These are phyloP conservation scores for Corydoras maculifer DNA, from an alignment of 2,113 vertebrate species.

Conservation along the genomic window DNA sequence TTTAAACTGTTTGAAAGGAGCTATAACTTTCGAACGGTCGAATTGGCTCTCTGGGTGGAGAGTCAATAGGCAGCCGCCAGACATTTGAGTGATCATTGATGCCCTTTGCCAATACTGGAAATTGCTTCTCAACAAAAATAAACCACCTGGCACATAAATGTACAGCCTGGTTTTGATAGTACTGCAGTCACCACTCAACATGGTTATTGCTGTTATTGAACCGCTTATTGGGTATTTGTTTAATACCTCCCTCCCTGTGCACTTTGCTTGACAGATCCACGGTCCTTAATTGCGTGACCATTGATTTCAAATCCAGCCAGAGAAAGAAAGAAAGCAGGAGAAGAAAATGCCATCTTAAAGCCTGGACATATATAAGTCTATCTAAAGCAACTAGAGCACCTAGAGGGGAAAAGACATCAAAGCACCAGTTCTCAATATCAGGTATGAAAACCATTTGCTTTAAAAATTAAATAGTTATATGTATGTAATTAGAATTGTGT, in stretches of 20 bases:
- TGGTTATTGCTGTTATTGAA: slow-evolving; percentile 41
- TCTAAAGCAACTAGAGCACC: slow-evolving; percentile 19
- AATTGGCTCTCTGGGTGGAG: slow-evolving; percentile 44
- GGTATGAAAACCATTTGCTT: too few relatives aligned
- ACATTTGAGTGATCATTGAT: slow-evolving; percentile 52
- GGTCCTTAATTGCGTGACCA: slow-evolving; percentile 43
- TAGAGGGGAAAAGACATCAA: slow-evolving; percentile 15
- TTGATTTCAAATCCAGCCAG: slow-evolving; percentile 44
- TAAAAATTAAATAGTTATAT: too few relatives aligned
- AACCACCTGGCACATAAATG: slow-evolving; percentile 44
- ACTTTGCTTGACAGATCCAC: slow-evolving; percentile 42
- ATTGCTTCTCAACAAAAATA: slow-evolving; percentile 44
- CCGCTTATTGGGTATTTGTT: slow-evolving; percentile 38
- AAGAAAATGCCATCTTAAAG: slow-evolving; percentile 29
- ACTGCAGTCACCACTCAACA: slow-evolving; percentile 37
- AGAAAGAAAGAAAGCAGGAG: slow-evolving; percentile 29
- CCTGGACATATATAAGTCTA: slow-evolving; percentile 36
- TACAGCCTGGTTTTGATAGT: slow-evolving; percentile 34
- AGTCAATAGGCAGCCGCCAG: slow-evolving; percentile 52
- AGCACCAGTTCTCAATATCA: not conserved
- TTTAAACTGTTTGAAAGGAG: slow-evolving; percentile 48
- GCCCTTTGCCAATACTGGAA: slow-evolving; percentile 51
- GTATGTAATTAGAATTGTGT: too few relatives aligned
- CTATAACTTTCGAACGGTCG: slow-evolving; percentile 54
- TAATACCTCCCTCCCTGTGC: slow-evolving; percentile 34